These are phyloP conservation scores for Terebella lapidaria DNA, from an alignment of 2,888 invertebrate genomes.

Conservation along the genomic window DNA sequence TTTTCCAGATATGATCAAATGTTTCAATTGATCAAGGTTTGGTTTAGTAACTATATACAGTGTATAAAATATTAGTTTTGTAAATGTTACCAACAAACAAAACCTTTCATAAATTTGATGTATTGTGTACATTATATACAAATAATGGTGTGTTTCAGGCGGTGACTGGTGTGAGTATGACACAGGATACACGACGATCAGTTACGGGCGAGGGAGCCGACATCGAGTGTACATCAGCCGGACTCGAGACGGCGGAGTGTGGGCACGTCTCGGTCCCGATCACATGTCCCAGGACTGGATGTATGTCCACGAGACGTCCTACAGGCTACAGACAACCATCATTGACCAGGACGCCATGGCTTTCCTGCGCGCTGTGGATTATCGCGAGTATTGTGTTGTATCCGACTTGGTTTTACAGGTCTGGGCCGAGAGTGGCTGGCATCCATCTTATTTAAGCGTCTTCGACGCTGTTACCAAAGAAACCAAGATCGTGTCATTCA, in stretches of 20 bases:
- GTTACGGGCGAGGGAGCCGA: slow-evolving; percentile 18
- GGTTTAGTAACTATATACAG: no score
- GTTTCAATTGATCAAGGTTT: no score
- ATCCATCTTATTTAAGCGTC: slow-evolving; percentile 24
- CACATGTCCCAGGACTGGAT: slow-evolving; percentile 21
- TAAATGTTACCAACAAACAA: no score
- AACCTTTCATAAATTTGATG: no score
- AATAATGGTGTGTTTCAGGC: no score
- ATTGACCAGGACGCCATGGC: slow-evolving; percentile 8
- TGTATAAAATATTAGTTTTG: no score
- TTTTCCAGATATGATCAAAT: no score
- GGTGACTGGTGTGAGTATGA: slow-evolving; percentile 25
- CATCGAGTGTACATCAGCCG: slow-evolving; percentile 26
- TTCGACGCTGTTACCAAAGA: slow-evolving; percentile 18
- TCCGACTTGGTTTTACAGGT: slow-evolving; percentile 23
- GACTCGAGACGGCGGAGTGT: slow-evolving; percentile 24
- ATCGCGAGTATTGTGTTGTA: slow-evolving; percentile 24
- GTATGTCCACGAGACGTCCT: slow-evolving; percentile 11
- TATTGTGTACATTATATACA: no score
- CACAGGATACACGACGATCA: slow-evolving; percentile 24
- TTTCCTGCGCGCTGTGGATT: slow-evolving; percentile 19
- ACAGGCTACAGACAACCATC: slow-evolving; percentile 9
- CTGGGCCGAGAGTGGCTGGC: slow-evolving; percentile 22
- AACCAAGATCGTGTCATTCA: slow-evolving; percentile 7
- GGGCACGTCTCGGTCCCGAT: slow-evolving; percentile 22